These are phyloP conservation scores for Xenotilapia leptura DNA, from an alignment of 2,113 vertebrate genomes.

Conservation along the genomic window DNA sequence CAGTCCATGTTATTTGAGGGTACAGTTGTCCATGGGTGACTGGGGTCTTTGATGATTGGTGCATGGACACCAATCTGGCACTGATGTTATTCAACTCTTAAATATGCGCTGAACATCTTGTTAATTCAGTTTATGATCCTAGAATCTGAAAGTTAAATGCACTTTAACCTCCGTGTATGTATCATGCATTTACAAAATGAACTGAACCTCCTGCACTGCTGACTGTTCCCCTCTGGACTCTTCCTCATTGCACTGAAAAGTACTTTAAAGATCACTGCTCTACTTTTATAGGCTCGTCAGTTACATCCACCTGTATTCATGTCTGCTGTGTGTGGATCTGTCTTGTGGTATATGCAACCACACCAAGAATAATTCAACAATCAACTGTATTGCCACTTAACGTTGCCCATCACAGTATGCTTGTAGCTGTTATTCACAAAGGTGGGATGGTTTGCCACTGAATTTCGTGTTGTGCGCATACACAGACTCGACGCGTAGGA, in stretches of 20 bases:
- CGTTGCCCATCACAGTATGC: background rate
- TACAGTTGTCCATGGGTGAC: too few species aligned
- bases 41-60: too few species aligned
- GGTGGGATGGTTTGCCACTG: fast-evolving
- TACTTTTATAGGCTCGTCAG: background rate
- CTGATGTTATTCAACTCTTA: background rate
- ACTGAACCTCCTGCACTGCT: background rate
- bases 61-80: background rate
- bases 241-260: background rate
- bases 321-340: background rate
- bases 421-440: background rate
- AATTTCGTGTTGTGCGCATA: background rate
- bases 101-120: background rate
- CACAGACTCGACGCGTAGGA: background rate
- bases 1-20: too few species aligned
- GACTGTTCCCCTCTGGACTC: background rate
- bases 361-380: background rate
- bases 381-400: background rate
- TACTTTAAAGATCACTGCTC: background rate
- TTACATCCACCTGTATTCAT: background rate
- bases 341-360: background rate
- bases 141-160: background rate
- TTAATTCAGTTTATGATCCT: background rate
- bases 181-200: background rate
- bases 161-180: background rate